Base-by-base conservation (phyloP, 1,140 invertebrate genomes). In the Brachionus plicatilis region DNA sequence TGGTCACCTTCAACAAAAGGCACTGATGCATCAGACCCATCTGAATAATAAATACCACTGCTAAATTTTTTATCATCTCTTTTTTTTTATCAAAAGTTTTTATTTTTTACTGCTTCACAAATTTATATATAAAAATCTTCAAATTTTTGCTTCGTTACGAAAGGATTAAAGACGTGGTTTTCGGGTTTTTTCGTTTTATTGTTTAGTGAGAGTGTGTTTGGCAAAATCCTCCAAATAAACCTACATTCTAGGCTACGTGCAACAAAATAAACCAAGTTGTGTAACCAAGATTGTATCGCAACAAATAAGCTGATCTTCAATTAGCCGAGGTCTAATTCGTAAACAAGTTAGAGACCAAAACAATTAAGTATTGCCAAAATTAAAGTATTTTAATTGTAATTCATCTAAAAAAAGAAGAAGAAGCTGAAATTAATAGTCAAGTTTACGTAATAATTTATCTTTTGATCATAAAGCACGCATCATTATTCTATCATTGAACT, bases 331-430 rank as follows among this genome's bases (percentile, higher is more conserved):
- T 41, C 66, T 68, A 68, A 33, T 68, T 68, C 66, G 66, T 29
- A 68, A 68, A 68, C 66, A 68, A 68, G 66, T 68, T 29, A 68
- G 33, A 41, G 66, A 33, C 17, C 66, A 68, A 68, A 33, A 68
- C 66, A 68, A 60, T 60, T 60, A 60, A 20, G n/a, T 60, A 60
- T 60, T 60, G 53, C 53, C 5, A 68, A 68, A 68, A 24, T 68
- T 41, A 37, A 72, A 72, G n/a, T 72, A 72, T 72, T 72, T 72
- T 72, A 72, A 72, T 72, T 72, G 68, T 20, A 72, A 72, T 72
- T 72, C 68, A 72, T 72, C 68, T 72, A 72, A 37, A 72, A 72
- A 72, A 72, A 43, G 33, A 37, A 37, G 33, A 29, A 70, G 33
- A 12, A 72, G 8, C 17, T 37, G 20, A 72, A 72, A 72, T 72